These are phyloP conservation scores for Drosophila sproati DNA, from an alignment of 1,140 invertebrate species.

Conservation along the genomic window DNA sequence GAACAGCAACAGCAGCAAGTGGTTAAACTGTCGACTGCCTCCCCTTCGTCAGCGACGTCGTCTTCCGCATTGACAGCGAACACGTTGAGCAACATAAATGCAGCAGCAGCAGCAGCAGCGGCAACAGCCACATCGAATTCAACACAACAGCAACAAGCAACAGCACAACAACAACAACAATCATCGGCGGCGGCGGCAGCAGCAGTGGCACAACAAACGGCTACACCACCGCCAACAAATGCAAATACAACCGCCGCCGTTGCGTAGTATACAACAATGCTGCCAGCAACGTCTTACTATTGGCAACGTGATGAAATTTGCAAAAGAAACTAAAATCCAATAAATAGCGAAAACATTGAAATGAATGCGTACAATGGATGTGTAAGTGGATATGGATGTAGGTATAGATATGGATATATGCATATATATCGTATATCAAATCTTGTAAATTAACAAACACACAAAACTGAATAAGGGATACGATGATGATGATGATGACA, in stretches of 20 bases:
- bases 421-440: slow-evolving; percentile 21
- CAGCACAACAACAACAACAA: slow-evolving; percentile 32
- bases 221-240: slow-evolving; percentile 71
- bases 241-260: slow-evolving; percentile 79
- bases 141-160: slow-evolving; percentile 30
- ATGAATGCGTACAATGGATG: background rate
- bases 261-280: slow-evolving; percentile 84
- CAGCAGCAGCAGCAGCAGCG: slow-evolving; percentile 34
- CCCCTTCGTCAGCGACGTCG: slow-evolving; percentile 9
- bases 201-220: slow-evolving; percentile 44
- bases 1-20: slow-evolving; percentile 53
- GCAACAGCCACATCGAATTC: slow-evolving; percentile 30
- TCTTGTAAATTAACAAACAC: slow-evolving; percentile 59
- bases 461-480: slow-evolving; percentile 30
- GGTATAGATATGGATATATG: no score
- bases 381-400: no score
- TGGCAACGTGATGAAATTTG: slow-evolving; percentile 59
- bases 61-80: slow-evolving; percentile 30
- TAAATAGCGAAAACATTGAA: background rate
- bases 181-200: slow-evolving; percentile 34
- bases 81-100: slow-evolving; percentile 50
- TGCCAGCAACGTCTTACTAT: slow-evolving; percentile 73
- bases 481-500: slow-evolving; percentile 11
- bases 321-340: background rate
- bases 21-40: slow-evolving; percentile 46